Evolutionary conservation across 2,113 vertebrate species (phyloP).

Genomic region (Scopus umbretta): DNA sequence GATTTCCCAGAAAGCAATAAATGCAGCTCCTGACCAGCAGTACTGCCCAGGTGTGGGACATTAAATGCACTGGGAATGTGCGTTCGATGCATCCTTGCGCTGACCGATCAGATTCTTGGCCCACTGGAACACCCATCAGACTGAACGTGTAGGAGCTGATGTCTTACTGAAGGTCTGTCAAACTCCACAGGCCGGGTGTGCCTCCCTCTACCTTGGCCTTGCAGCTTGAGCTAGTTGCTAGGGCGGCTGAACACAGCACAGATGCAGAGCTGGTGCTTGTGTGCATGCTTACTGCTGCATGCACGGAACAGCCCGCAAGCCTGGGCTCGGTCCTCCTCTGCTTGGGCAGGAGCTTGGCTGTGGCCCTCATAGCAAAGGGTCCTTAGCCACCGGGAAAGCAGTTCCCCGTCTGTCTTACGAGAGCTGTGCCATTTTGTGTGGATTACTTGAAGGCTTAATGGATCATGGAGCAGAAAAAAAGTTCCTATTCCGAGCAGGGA

Average conservation of each 20-base stretch:
- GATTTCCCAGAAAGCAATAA: background rate
- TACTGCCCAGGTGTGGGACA: background rate
- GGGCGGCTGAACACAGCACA: no score
- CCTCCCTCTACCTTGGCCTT: background rate
- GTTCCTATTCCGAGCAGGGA: background rate
- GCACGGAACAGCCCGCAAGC: background rate
- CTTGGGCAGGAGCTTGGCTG: background rate
- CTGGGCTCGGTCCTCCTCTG: background rate
- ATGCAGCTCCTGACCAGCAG: background rate
- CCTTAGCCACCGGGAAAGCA: background rate
- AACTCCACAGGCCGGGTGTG: background rate
- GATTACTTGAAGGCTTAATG: background rate
- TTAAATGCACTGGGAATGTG: background rate
- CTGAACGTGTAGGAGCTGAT: background rate
- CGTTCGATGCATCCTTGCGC: background rate
- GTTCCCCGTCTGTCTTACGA: background rate
- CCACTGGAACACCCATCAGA: background rate
- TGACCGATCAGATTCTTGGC: background rate
- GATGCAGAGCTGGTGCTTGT: rapidly evolving
- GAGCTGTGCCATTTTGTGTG: background rate
- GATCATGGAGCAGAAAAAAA: background rate
- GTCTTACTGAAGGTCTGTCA: background rate
- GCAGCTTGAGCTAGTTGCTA: background rate
- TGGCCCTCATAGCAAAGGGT: background rate
- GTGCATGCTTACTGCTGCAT: background rate